Conservation (phyloP, 2,113 vertebrate genomes). For the Zosterops pallidus region DNA sequence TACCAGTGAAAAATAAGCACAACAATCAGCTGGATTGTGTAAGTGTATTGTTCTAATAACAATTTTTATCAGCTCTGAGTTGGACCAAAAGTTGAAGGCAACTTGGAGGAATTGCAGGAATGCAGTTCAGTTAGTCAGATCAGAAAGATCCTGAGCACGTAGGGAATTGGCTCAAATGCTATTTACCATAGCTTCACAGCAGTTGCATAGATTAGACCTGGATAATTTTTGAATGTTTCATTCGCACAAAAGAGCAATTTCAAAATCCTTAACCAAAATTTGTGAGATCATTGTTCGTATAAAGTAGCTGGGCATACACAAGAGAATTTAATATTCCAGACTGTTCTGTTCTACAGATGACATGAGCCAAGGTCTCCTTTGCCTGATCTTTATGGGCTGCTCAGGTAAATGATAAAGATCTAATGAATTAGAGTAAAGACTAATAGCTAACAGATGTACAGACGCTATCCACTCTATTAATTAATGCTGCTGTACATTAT, state of each 20-base stretch:
- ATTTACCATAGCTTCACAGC: background rate
- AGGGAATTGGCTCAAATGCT: background rate
- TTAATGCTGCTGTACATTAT: constrained; percentile 53
- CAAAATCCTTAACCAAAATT: background rate
- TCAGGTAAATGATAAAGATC: constrained; percentile 63
- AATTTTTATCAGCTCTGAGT: background rate
- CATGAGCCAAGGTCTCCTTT: constrained; percentile 37
- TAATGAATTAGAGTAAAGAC: constrained; percentile 53
- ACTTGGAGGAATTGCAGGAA: constrained; percentile 10
- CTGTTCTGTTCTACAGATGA: background rate
- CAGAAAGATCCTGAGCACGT: background rate
- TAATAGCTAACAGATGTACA: constrained; percentile 60
- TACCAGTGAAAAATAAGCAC: background rate
- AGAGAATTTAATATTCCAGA: background rate
- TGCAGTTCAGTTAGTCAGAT: background rate
- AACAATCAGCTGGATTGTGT: background rate
- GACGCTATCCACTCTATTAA: constrained; percentile 44
- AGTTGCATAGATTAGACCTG: background rate
- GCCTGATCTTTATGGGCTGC: background rate
- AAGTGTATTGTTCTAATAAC: background rate
- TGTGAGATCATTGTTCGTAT: background rate
- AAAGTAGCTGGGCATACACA: background rate
- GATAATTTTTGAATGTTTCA: background rate
- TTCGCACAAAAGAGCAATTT: background rate
- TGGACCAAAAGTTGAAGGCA: background rate